Percentiles rank a stretch among this genome's conserved stretches.
Conservation (phyloP, 2,797 vertebrate genomes). For the Melanotaenia parkinsoni region DNA sequence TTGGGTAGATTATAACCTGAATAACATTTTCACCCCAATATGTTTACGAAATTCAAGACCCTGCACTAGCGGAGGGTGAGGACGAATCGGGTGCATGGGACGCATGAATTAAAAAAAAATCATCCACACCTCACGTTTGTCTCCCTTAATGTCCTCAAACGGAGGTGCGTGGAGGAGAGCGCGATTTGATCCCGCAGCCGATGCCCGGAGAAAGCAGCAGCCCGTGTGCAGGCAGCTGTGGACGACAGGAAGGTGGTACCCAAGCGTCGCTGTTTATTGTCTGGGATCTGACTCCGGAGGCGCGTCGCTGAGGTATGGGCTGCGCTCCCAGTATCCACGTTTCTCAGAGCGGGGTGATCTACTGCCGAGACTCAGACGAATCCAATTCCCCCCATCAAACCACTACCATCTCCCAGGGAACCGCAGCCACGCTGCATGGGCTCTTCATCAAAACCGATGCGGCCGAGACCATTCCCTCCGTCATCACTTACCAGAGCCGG, state of each 20-base stretch:
- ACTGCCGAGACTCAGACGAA: constrained; percentile 97
- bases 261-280: constrained; percentile 45
- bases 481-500: constrained; percentile 87
- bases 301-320: constrained; percentile 87
- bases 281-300: constrained; percentile 56
- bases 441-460: constrained; percentile 94
- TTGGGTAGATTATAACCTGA: neutral
- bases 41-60: constrained; percentile 20
- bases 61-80: constrained; percentile 26
- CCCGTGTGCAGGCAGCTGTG: constrained; percentile 48
- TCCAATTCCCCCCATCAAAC: constrained; percentile 93
- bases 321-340: constrained; percentile 98
- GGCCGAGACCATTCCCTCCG: constrained; percentile 88
- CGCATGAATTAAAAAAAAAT: constrained; percentile 29
- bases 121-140: constrained; percentile 15
- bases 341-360: constrained; percentile 98
- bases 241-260: constrained; percentile 61
- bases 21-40: constrained; percentile 9
- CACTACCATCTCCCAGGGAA: constrained; percentile 90
- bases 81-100: constrained; percentile 27
- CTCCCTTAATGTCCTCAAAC: constrained; percentile 65
- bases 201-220: constrained; percentile 57
- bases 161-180: constrained; percentile 65
- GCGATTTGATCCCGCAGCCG: constrained; percentile 52
- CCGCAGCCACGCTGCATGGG: constrained; percentile 88